Evolutionary conservation across 2,888 invertebrate genomes (phyloP), one percentile per base, ranked within the genome.

Genomic region (Tryphoninae sp.): DNA sequence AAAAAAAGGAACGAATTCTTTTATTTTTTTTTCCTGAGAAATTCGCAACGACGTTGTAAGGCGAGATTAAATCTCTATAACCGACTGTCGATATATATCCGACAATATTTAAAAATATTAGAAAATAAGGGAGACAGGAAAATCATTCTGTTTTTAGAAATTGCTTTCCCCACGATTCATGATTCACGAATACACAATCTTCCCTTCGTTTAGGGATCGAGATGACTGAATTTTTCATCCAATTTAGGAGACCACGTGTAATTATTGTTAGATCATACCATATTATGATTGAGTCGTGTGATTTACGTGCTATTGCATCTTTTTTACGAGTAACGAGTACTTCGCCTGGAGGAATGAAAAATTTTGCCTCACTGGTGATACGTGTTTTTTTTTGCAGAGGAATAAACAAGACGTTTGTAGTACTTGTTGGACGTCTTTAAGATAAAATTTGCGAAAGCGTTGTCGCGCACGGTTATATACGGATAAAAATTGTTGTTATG

Each of bases 151-250:
- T 51, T 26, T 49, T 73, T 73, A 6, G 33, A 33, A 33, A 33
- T 33, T 6, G 33, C 7, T 33, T 45, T 19, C 1, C 33, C 51
- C 33, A 19, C 19, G 19, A 19, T 19, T 19, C 19, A 19, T 19
- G 19, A 19, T 19, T 68, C 53, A 33, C 16, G 19, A 69, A 19
- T 11, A 55, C 33, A 33, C 19, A 55, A 58, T 13, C 65, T 26
- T 65, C 26, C 45, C 33, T 1, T 22, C 13, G 55, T 13, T 13
- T 13, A n/a, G 26, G 22, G 42, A 49, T 42, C 45, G 23, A 68
- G 49, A 69, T 62, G 81, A 78, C 81, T 81, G 77, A 81, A 78
- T 22, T 64, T 74, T 62, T 26, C 61, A 68, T 51, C 19, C 42
- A 40, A 68, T 22, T 49, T 68, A 16, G 53, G 42, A n/a, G 61